Conservation (phyloP, 2,113 vertebrate species). For the Chinchilla lanigera region DNA sequence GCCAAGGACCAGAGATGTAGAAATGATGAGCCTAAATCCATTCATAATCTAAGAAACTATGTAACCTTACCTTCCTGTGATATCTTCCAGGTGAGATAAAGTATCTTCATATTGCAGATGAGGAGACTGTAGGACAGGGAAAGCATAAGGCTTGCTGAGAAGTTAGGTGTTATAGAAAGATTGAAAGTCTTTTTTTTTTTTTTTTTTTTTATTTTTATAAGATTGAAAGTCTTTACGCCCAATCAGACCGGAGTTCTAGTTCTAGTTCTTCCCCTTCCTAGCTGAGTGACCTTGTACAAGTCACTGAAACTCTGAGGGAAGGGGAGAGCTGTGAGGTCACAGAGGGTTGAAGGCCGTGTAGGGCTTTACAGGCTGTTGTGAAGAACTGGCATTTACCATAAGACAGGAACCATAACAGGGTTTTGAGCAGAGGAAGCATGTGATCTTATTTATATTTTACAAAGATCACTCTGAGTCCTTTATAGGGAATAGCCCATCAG, state of each 20-base stretch:
- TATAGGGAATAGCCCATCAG: neutral
- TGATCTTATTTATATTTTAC: neutral
- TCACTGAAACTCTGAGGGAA: neutral
- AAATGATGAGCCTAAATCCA: neutral
- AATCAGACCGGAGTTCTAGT: neutral
- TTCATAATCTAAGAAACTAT: neutral
- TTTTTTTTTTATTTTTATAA: no score
- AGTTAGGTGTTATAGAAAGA: neutral
- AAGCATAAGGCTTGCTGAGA: neutral
- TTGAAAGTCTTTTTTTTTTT: neutral
- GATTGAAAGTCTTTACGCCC: neutral
- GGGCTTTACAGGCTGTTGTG: neutral
- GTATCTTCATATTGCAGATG: neutral
- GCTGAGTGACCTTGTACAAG: neutral
- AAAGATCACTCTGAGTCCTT: neutral
- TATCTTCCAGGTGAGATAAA: neutral
- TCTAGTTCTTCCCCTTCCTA: neutral
- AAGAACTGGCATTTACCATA: neutral
- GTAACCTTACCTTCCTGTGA: accelerated
- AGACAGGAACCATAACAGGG: accelerated
- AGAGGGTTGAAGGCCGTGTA: neutral
- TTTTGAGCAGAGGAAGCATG: neutral
- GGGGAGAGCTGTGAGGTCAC: neutral
- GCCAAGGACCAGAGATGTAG: neutral
- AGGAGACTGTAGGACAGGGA: neutral